Evolutionary conservation across 2,888 invertebrate species (phyloP), one percentile per base, ranked within the genome.

Genomic region (Cryptosula pallasiana): DNA sequence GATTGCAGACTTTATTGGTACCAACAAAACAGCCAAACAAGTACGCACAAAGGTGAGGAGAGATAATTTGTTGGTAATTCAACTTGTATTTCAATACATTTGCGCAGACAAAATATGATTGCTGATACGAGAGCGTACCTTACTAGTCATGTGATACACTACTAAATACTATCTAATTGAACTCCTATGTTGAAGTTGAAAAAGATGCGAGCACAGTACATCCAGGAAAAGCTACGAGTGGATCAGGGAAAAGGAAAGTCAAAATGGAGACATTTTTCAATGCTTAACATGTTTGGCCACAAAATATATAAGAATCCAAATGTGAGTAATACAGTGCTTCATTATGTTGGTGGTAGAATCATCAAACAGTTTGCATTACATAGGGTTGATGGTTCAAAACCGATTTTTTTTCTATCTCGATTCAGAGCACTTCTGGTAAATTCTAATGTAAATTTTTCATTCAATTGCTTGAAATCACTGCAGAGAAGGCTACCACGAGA

Each of bases 21-120:
- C 63, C 13, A 63, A 32, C 32, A 63, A 63, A 63, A 63, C 27
- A 5, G 63, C 63, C 32, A 63, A 63, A n/a, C 63, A 63, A 63
- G 63, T 63, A 9, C 27, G 63, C 13, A 63, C 20, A 9, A 63
- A 63, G 63, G 63, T 63, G n/a, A 32, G 55, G 23, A 5, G 9
- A 45, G 20, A 20, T 45, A 20, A 13, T 45, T 20, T 13, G 20
- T 45, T 45, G 9, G 9, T 45, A 9, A 13, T 13, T 45, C 20
- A 45, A 45, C 9, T 45, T 9, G 9, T 45, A 45, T 13, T 45
- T 13, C 9, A 20, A 45, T 45, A n/a, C n/a, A n/a, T n/a, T n/a
- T n/a, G n/a, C n/a, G n/a, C n/a, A n/a, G n/a, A n/a, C n/a, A n/a
- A n/a, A n/a, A n/a, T n/a, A n/a, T n/a, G n/a, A n/a, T n/a, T n/a